Base-by-base conservation (phyloP, 2,797 vertebrate species). In the Caiman crocodilus region DNA sequence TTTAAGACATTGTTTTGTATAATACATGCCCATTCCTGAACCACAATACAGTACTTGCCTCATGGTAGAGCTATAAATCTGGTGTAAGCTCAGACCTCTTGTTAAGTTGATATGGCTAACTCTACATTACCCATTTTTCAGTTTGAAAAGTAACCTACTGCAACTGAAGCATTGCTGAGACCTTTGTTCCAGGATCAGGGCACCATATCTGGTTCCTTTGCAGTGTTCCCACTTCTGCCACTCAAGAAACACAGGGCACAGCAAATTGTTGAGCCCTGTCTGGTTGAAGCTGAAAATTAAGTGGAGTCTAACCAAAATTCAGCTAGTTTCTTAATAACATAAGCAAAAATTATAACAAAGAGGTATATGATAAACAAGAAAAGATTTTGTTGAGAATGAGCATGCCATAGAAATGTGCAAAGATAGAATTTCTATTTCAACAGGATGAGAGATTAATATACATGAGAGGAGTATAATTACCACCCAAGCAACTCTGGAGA, bases 401-500 rank as follows among this genome's bases (percentile, higher is more conserved):
- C 4, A 56, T 4, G 17, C 42, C 60, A 85, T 35, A 60, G 35
- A 60, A 23, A 67, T 30, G 23, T 32, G 69, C 14, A 87, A 64
- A 64, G n/a, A 25, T 14, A 76, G 32, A 84, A 79, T 82, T 93
- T 89, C 67, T 92, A 6, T 89, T 82, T 13, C 80, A 90, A 79
- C 11, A 77, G 63, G 42, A 87, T 26, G 77, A 82, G 57, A 71
- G 35, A 76, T 79, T 84, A 94, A 90, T 87, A 92, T 42, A 88
- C 58, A 50, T 84, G 42, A 96, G 21, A 67, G 12, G 2, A 84
- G 20, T 80, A 65, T 83, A 94, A 93, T 88, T 86, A 86, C 42
- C 64, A 82, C 20, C 17, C 50, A 59, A 5, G 0, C 9, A 87
- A 5, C 28, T 81, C 77, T 84, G 21, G 25, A 76, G 50, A 89